phyloP scores from a whole-genome alignment of 2,888 invertebrate species.

The Leptinotarsa juncta region DNA sequence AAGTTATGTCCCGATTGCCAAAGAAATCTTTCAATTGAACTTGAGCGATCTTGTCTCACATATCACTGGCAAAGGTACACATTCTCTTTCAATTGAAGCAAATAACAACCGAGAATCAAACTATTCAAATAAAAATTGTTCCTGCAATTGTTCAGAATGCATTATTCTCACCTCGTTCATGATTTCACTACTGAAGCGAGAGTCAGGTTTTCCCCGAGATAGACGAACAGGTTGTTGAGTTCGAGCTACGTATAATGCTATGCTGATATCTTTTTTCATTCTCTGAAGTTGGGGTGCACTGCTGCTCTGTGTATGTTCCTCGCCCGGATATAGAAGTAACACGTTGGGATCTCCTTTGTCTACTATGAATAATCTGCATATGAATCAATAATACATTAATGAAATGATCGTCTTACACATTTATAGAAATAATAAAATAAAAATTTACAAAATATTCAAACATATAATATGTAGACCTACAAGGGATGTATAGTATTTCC shows the following conservation, averaged over 20 bases:
- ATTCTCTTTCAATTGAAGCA: no score
- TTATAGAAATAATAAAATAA: background rate
- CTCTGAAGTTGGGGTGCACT: slow-evolving; percentile 50
- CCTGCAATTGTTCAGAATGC: background rate
- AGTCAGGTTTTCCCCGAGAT: slow-evolving; percentile 65
- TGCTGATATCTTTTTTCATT: slow-evolving; percentile 51
- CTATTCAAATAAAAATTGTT: no score
- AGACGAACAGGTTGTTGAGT: slow-evolving; percentile 67
- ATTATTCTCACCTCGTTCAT: slow-evolving; percentile 58
- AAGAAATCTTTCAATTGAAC: no score
- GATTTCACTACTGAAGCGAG: slow-evolving; percentile 68
- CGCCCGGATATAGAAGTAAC: slow-evolving; percentile 22
- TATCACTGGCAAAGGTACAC: no score
- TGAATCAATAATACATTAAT: slow-evolving; percentile 2
- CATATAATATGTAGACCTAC: no score
- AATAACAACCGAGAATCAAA: no score
- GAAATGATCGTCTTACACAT: no score
- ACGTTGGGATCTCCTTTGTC: slow-evolving; percentile 58
- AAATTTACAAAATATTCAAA: background rate
- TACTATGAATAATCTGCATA: slow-evolving; percentile 69
- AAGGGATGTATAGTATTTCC: no score
- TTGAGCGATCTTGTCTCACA: no score
- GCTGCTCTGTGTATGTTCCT: slow-evolving; percentile 10
- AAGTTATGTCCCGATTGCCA: no score
- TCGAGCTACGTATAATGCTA: slow-evolving; percentile 63